Evolutionary conservation across 2,797 vertebrate genomes (phyloP), one percentile per base, ranked within the genome.

Genomic region (Acipenser oxyrinchus): DNA sequence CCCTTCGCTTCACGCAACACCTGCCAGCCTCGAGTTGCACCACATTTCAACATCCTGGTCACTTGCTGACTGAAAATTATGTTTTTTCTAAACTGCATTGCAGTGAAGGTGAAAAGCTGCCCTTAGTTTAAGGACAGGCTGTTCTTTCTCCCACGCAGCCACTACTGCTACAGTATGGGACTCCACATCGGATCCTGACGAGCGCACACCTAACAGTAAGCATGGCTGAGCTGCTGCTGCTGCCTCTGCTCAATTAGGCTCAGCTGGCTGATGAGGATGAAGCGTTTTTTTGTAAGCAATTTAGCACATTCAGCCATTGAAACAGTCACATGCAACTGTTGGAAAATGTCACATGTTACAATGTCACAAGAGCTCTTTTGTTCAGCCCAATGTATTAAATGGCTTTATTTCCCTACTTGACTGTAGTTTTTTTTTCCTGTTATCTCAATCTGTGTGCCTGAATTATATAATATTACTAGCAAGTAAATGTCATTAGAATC

Each of bases 301-400:
- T 62, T 18, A 62, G 60, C 6, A 73, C 60, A 73, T 69, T 69
- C 66, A 64, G 67, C 48, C 53, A 6, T 53, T n/a, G 57, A 6
- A 18, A 18, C 9, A 60, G 55, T 65, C 49, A 48, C 73, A 74
- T 74, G 73, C 23, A 51, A 70, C 51, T 55, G 60, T 66, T 52
- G 71, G 72, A 71, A 74, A 72, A 8, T 68, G 75, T 85, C 88
- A 89, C 87, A 87, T 84, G 86, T 82, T 80, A 74, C 62, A 70
- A 74, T 37, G 37, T 37, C 76, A 89, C 86, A 90, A 85, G 83
- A 76, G 79, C 72, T 77, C 84, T 87, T 89, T 89, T 90, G 87
- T 88, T 83, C 72, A 75, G 77, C 78, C 74, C 70, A 77, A 83
- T 76, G 74, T 82, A 75, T 76, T 74, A 76, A 75, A 67, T 37